Conservation (phyloP, 1,140 invertebrate genomes). For the Drosophila orena region DNA sequence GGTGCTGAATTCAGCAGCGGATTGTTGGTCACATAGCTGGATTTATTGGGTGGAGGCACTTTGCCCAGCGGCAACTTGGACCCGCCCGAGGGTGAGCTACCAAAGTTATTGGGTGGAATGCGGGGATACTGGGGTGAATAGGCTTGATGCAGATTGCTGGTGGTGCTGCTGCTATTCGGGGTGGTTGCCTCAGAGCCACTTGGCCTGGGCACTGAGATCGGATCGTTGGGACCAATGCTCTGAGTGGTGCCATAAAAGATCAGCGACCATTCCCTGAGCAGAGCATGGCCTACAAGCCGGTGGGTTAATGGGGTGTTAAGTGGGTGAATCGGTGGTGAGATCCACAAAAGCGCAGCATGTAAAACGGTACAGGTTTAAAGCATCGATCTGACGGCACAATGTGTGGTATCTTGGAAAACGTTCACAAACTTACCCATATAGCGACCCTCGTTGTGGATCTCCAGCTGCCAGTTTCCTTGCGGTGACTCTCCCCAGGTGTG, state of each 20-base stretch:
- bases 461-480: conserved; percentile 95
- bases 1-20: conserved; percentile 47
- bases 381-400: conserved; percentile 31
- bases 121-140: conserved; percentile 82
- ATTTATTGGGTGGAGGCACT: conserved; percentile 55
- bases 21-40: conserved; percentile 68
- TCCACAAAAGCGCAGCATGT: conserved; percentile 79
- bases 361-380: conserved; percentile 48
- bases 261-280: conserved; percentile 94
- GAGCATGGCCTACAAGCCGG: conserved; percentile 90
- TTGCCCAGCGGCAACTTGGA: conserved; percentile 67
- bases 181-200: conserved; percentile 84
- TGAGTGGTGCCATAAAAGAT: conserved; percentile 94
- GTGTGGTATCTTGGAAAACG: neutral
- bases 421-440: conserved; percentile 89
- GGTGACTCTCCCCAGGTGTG: conserved; percentile 98
- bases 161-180: conserved; percentile 82
- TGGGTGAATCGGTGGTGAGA: conserved; percentile 29
- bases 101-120: conserved; percentile 76
- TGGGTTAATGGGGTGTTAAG: conserved; percentile 15
- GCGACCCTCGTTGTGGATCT: conserved; percentile 96
- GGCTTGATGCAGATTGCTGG: conserved; percentile 77
- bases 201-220: conserved; percentile 86
- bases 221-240: conserved; percentile 88
- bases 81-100: conserved; percentile 50